Percentiles rank a stretch among this genome's conserved stretches.
Conservation (phyloP, 2,797 vertebrate genomes). For the Tiaroga cobitis region DNA sequence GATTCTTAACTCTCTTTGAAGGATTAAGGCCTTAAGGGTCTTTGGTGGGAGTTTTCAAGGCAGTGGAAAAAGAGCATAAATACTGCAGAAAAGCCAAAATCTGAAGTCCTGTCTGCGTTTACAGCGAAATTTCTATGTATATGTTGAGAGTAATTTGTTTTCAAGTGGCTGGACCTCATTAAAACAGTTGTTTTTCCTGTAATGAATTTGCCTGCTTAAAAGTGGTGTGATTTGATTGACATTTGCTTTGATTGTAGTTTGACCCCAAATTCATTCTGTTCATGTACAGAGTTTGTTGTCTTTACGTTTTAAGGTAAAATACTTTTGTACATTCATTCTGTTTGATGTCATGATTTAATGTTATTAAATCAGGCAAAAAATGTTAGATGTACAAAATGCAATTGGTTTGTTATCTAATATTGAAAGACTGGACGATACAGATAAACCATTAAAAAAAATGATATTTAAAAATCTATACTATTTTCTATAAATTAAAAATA, state of each 20-base stretch:
- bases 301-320: not conserved
- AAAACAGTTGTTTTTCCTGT: slow-evolving; percentile 3
- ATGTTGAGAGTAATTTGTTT: not conserved
- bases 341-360: not conserved
- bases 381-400: not conserved
- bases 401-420: not conserved
- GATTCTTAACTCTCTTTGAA: slow-evolving; percentile 21
- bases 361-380: not conserved
- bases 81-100: not conserved
- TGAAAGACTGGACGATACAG: not conserved
- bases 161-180: not conserved
- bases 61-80: not conserved
- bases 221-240: slow-evolving; percentile 7
- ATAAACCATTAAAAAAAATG: not conserved
- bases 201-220: not conserved
- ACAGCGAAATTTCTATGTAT: not conserved
- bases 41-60: slow-evolving; percentile 31
- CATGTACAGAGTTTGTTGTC: not conserved
- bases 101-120: not conserved
- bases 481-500: not conserved
- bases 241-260: not conserved
- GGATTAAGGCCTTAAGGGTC: slow-evolving; percentile 32
- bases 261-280: not conserved
- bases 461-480: not conserved
- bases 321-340: not conserved